Conservation (phyloP, 2,113 vertebrate genomes). For the Heterotilapia buettikoferi region DNA sequence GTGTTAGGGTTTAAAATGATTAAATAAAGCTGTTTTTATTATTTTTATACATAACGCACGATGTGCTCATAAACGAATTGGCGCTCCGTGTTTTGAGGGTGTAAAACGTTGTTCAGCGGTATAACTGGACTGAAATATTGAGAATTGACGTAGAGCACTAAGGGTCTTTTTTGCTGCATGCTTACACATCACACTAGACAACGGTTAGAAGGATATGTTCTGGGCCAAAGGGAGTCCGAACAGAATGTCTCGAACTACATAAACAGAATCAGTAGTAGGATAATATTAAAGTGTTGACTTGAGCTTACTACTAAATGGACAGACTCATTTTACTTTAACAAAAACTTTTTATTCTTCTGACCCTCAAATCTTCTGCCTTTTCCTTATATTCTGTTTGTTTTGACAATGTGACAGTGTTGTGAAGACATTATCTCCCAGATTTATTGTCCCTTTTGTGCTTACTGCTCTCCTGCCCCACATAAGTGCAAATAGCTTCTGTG, state of each 20-base stretch:
- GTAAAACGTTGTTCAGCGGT: not conserved
- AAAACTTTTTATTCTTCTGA: not conserved
- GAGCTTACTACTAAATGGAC: not conserved
- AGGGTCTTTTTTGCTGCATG: not conserved
- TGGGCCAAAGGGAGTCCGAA: not conserved
- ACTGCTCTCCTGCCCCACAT: not conserved
- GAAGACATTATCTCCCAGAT: not conserved
- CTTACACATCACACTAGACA: not conserved
- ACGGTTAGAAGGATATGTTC: not conserved
- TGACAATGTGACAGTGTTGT: not conserved
- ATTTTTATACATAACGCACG: not conserved
- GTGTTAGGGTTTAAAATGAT: not conserved
- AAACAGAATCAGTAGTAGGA: not conserved
- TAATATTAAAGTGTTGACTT: not conserved
- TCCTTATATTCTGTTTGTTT: not conserved
- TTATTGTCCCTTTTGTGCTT: not conserved
- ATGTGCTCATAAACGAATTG: not conserved
- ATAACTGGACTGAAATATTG: not conserved
- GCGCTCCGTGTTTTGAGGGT: not conserved
- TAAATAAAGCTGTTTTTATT: not conserved
- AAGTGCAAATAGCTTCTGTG: not conserved
- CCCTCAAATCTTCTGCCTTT: not conserved
- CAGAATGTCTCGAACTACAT: not conserved
- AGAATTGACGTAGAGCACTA: not conserved
- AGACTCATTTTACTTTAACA: not conserved